phyloP scores from a whole-genome alignment of 2,113 vertebrate species.

The Brachyhypopomus gauderio region DNA sequence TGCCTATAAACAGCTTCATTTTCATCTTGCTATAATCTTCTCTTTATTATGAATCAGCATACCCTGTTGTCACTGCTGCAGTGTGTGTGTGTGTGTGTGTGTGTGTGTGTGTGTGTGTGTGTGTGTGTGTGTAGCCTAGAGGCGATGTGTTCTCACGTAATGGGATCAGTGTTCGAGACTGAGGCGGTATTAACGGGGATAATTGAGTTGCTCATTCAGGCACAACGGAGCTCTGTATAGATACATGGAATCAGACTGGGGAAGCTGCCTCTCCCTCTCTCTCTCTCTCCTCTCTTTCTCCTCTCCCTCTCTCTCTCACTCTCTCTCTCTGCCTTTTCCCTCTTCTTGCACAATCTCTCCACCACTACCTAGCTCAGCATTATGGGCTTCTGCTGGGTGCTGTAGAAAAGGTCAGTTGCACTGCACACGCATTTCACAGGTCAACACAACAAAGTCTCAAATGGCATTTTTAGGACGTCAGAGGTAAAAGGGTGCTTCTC shows the following conservation, averaged over 20 bases:
- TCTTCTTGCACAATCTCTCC: not conserved
- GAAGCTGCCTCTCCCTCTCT: slow-evolving; percentile 36
- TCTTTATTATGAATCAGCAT: slow-evolving; percentile 30
- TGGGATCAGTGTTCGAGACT: slow-evolving; percentile 56
- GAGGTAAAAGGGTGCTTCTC: not conserved
- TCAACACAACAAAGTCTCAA: not conserved
- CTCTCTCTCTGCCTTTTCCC: not conserved
- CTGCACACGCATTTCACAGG: not conserved
- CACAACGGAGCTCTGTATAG: slow-evolving; percentile 56
- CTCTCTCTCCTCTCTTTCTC: not conserved
- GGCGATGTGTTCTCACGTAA: slow-evolving; percentile 57
- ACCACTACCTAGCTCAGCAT: not conserved
- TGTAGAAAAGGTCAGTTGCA: not conserved
- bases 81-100: slow-evolving; percentile 29
- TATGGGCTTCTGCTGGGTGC: not conserved
- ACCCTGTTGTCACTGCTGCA: slow-evolving; percentile 35
- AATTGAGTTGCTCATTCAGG: slow-evolving; percentile 64
- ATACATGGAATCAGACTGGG: slow-evolving; percentile 48
- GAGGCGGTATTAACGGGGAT: slow-evolving; percentile 58
- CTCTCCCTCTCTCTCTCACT: not conserved
- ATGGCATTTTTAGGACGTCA: not conserved
- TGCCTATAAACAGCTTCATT: slow-evolving; percentile 29
- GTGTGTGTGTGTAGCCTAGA: slow-evolving; percentile 37
- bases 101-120: slow-evolving; percentile 31
- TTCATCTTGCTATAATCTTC: slow-evolving; percentile 24